Evolutionary conservation across 2,888 invertebrate species (phyloP).

Genomic region (Tenthredo livida): DNA sequence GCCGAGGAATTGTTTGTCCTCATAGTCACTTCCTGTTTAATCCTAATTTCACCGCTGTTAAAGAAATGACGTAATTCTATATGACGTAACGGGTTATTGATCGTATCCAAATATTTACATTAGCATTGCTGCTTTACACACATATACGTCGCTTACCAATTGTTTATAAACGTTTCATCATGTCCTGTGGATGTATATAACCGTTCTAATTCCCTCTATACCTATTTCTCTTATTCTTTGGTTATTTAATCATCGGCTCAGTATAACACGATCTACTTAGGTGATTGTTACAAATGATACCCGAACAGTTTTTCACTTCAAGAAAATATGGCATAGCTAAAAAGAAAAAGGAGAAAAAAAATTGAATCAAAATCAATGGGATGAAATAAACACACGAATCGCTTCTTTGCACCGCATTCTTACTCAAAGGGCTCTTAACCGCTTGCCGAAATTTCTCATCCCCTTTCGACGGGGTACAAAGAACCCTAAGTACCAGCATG

Average conservation of each 20-base stretch:
- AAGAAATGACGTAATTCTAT: not conserved
- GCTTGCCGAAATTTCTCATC: not conserved
- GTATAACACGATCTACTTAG: not conserved
- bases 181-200: not conserved
- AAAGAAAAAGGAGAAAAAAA: not conserved
- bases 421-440: not conserved
- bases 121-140: not conserved
- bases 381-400: not conserved
- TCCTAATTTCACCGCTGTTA: not conserved
- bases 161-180: not conserved
- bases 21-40: slow-evolving; percentile 5
- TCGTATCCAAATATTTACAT: slow-evolving; percentile 35
- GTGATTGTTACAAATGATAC: not conserved
- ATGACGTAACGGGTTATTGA: slow-evolving; percentile 17
- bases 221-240: not conserved
- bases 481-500: not conserved
- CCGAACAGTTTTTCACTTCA: not conserved
- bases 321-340: not conserved
- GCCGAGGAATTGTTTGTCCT: slow-evolving; percentile 10
- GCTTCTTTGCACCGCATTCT: not conserved
- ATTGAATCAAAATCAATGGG: not conserved
- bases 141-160: not conserved
- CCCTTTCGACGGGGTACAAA: not conserved
- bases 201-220: not conserved
- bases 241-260: not conserved